Base-by-base conservation (phyloP, 2,797 vertebrate species). In the Enteromius paludinosus region DNA sequence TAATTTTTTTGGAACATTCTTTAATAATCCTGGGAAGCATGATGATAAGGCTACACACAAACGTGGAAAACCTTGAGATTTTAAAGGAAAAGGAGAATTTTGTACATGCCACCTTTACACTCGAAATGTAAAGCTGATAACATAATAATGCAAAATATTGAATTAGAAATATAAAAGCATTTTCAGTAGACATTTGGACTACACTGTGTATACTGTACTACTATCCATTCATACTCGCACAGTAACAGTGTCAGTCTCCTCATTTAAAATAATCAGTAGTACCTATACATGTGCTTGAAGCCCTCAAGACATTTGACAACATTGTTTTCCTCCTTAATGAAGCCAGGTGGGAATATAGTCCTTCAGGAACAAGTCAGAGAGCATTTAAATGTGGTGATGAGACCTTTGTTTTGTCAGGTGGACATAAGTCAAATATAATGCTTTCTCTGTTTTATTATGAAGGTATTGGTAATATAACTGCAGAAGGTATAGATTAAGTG, bases 251-350 rank as follows among this genome's bases (percentile, higher is more conserved):
- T 25, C 23, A 30, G 61, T 17, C 11, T n/a, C 28, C 28, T 41
- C 38, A 18, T 75, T 59, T 35, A 70, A 14, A 28, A 35, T 12
- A 7, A 41, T 79, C n/a, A 33, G 18, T 30, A 66, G 18, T n/a
- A 66, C 61, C 7, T 25, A 23, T 47, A 28, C 20, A 38, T 56
- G 20, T 33, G 38, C 33, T 20, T 54, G 5, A 38, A 35, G 5
- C 6, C 71, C 47, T 79, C 20, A 59, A 62, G 52, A 35, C 78
- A 62, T 71, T 43, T 69, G 23, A 20, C 10, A 25, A 5, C 41
- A 41, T 62, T 72, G 38, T 71, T 65, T 65, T 65, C 28, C 12
- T 78, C 28, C 15, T 66, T 66, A 49, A 49, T 49, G 28, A 49
- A 35, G 10, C 41, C 76, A 30, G 17, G 18, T 33, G 59, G 61